Base-by-base conservation (phyloP, 1,140 invertebrate genomes). In the Calephelis nemesis region DNA sequence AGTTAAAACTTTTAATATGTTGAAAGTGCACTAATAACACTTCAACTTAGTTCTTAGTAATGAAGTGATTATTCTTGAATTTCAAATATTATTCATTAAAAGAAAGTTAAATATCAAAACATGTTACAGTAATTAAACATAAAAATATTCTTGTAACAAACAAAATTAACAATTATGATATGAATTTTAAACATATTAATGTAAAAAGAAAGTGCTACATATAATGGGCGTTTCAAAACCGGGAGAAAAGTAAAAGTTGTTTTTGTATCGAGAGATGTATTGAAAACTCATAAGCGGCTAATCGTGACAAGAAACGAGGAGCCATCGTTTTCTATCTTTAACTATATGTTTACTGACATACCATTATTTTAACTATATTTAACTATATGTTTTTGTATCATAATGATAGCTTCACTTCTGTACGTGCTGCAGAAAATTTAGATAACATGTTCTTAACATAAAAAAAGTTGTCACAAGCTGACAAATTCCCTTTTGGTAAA, bases 211-310 rank as follows among this genome's bases (percentile, higher is more conserved):
- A 67, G 70, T 74, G 63, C 42, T 47, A 60, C 48, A 49, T 30
- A 39, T 64, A 64, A 40, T 66, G 49, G 40, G n/a, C 60, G 48
- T 65, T 66, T 65, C 8, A 66, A 54, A 19, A 13, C 49, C 13
- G 39, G 40, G 42, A 48, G 62, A 68, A 71, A 65, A 72, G 70
- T 72, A 72, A 72, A 72, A 72, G 70, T 72, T 72, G 66, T 68
- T 65, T 71, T 63, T 54, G 54, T 47, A 40, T 48, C 52, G 63
- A 65, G 63, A 65, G n/a, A 58, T 58, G 30, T 58, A 58, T 58
- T 15, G 54, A 58, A 58, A 58, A 58, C 30, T 58, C 54, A 30
- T 58, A 58, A 58, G 54, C 30, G 54, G 9, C 30, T 30, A 58
- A 30, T 58, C 54, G 19, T 58, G 54, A 58, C 54, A 30, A 58